Evolutionary conservation across 2,888 invertebrate species (phyloP).

Genomic region (Macrosiphum euphorbiae): DNA sequence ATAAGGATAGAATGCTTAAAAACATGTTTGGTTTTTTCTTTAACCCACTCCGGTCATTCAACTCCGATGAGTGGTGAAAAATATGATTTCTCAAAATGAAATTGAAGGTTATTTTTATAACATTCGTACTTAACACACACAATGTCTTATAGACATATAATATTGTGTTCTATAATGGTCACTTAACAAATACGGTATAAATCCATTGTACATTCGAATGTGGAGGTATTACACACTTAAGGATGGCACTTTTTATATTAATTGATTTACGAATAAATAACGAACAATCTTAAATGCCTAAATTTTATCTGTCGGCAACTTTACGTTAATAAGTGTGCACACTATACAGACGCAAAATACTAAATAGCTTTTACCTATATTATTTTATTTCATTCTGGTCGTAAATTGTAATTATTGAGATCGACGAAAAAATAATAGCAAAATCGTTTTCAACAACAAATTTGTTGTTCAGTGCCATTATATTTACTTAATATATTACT

Average conservation of each 20-base stretch:
- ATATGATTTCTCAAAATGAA: slow-evolving; percentile 42
- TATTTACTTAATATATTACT: too few relatives aligned
- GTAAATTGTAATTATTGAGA: neutral
- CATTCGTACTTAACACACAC: neutral
- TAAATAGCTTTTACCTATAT: neutral
- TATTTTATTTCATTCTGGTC: neutral
- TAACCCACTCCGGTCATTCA: slow-evolving; percentile 54
- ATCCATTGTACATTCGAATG: neutral
- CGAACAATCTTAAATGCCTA: neutral
- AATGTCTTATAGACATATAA: neutral
- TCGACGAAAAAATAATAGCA: neutral
- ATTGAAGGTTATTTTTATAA: slow-evolving; percentile 48
- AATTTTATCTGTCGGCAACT: neutral
- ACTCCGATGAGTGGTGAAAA: slow-evolving; percentile 33
- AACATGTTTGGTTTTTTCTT: slow-evolving; percentile 50
- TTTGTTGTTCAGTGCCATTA: neutral
- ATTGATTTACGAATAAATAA: neutral
- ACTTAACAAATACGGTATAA: neutral
- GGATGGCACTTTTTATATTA: neutral
- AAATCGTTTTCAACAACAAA: neutral
- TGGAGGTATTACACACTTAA: neutral
- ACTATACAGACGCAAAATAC: neutral
- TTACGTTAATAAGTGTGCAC: neutral
- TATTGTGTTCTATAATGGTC: neutral
- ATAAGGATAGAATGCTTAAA: slow-evolving; percentile 45